A percentile compares a stretch with the other conserved stretches of the same genome.
Evolutionary conservation across 2,113 vertebrate species (phyloP).

Genomic region (Ailuropoda melanoleuca): DNA sequence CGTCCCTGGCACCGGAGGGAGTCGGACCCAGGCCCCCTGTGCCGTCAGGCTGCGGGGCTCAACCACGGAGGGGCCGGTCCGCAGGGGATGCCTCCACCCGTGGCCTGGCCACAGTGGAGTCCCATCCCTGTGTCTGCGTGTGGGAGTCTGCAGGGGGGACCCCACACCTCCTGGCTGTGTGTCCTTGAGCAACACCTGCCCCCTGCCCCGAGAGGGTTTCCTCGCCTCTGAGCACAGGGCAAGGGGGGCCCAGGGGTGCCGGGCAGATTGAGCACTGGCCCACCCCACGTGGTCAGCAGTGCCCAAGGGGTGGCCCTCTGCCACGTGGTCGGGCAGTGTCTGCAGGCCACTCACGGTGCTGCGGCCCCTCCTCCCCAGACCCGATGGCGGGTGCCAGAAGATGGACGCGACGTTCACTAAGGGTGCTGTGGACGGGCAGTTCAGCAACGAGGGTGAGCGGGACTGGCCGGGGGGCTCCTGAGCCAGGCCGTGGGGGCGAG

Average conservation of each 20-base stretch:
- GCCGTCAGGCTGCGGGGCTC: too few relatives aligned
- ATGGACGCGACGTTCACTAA: neutral
- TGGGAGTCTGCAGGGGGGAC: neutral
- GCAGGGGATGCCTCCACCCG: accelerated
- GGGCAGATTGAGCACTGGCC: neutral
- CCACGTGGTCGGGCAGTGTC: accelerated
- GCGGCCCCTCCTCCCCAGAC: neutral
- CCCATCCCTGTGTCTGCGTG: too few relatives aligned
- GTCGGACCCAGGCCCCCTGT: neutral
- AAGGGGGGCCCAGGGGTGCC: neutral
- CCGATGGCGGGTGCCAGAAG: neutral
- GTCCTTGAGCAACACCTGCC: neutral
- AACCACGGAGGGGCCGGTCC: neutral
- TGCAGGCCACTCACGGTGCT: neutral
- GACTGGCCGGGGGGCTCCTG: accelerated
- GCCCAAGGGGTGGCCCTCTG: neutral
- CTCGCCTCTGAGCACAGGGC: neutral
- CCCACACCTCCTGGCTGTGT: accelerated
- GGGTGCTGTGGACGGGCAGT: neutral
- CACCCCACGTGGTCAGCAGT: neutral
- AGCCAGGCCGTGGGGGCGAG: accelerated
- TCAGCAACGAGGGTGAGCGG: conserved; percentile 39
- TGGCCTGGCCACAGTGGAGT: neutral
- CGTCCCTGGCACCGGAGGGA: accelerated
- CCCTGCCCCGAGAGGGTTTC: neutral